Conservation (phyloP, 2,113 vertebrate species). For the Ptilonorhynchus violaceus region DNA sequence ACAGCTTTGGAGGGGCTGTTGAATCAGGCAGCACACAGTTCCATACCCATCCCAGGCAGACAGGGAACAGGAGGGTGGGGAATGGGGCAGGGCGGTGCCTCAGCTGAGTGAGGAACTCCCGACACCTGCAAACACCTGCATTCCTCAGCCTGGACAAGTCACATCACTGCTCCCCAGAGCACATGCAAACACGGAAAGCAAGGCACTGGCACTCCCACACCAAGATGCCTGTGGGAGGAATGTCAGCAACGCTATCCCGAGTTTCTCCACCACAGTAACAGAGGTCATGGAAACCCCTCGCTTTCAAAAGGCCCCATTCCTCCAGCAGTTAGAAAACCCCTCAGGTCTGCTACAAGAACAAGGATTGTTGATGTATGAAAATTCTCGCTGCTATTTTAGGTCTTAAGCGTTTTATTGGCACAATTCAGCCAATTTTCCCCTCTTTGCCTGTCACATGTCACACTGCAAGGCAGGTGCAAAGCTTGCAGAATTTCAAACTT, state of each 20-base stretch:
- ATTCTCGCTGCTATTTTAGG: background rate
- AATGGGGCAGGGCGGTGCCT: background rate
- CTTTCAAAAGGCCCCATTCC: background rate
- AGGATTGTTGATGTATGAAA: background rate
- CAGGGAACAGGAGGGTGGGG: background rate
- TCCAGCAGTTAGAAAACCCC: background rate
- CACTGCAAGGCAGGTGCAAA: constrained; percentile 7
- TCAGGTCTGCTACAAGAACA: background rate
- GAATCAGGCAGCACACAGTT: background rate
- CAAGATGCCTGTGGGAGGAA: background rate
- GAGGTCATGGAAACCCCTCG: background rate
- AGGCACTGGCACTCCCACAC: background rate
- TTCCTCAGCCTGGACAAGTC: background rate
- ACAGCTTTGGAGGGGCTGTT: background rate
- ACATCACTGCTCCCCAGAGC: background rate
- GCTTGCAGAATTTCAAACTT: constrained; percentile 3
- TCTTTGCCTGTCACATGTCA: background rate
- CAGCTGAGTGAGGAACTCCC: background rate
- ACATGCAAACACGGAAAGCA: background rate
- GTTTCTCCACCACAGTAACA: background rate
- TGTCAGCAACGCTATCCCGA: fast-evolving
- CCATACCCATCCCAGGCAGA: background rate
- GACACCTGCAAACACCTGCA: background rate
- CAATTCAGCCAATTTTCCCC: background rate
- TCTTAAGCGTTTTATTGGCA: background rate